These are phyloP conservation scores for Petroica traversi DNA, from an alignment of 2,113 vertebrate species.

Conservation along the genomic window DNA sequence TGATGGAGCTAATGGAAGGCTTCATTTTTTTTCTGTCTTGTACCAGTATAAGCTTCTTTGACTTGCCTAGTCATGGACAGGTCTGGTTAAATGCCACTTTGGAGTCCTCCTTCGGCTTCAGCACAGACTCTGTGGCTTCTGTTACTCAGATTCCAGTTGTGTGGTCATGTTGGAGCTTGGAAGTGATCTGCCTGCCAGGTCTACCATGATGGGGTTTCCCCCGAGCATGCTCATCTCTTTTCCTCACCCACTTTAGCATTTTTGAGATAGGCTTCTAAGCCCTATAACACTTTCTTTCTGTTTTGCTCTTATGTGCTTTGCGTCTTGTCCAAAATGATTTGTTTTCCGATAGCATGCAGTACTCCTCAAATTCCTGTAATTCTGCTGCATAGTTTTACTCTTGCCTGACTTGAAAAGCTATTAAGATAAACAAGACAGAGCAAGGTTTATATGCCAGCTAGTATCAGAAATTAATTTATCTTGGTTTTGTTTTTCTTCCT, in stretches of 20 bases:
- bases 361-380: neutral
- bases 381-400: neutral
- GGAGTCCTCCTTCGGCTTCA: neutral
- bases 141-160: neutral
- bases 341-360: accelerated
- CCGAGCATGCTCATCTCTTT: neutral
- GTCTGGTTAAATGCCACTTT: neutral
- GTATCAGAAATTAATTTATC: neutral
- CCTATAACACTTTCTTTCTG: neutral
- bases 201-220: neutral
- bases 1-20: neutral
- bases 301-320: neutral
- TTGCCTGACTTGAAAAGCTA: neutral
- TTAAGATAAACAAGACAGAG: neutral
- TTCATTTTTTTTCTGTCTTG: neutral
- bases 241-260: neutral
- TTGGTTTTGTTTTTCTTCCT: neutral
- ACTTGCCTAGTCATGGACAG: neutral
- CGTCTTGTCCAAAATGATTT: neutral
- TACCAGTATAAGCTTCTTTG: neutral
- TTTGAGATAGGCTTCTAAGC: neutral
- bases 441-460: neutral
- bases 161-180: neutral
- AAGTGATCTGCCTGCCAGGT: neutral
- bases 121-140: neutral